Conservation (phyloP, 2,888 invertebrate genomes). For the Formica aserva region DNA sequence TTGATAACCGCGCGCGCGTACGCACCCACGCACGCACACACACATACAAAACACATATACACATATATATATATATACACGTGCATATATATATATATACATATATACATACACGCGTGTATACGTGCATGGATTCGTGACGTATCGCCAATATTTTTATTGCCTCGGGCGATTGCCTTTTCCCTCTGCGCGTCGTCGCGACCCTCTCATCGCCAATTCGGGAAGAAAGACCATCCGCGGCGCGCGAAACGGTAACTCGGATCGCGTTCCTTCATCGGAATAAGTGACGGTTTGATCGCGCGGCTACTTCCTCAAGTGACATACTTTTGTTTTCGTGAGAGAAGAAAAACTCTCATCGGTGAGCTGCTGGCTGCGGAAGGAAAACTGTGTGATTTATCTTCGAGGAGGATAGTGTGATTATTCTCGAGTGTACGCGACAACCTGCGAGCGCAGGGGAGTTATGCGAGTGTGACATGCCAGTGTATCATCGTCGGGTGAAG, state of each 20-base stretch:
- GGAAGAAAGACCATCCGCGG: conserved; percentile 6
- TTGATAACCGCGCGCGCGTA: conserved; percentile 45
- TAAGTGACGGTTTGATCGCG: conserved; percentile 45
- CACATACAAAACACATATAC: conserved; percentile 26
- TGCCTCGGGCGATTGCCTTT: conserved; percentile 4
- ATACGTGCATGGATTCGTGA: conserved; percentile 40
- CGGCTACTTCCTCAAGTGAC: conserved; percentile 69
- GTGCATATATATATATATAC: conserved; percentile 17
- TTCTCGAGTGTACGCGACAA: conserved; percentile 34
- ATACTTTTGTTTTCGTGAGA: conserved; percentile 68
- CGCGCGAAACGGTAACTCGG: conserved; percentile 32
- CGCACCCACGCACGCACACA: conserved; percentile 35
- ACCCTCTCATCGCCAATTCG: background rate
- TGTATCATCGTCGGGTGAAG: conserved; percentile 56
- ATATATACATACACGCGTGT: conserved; percentile 31
- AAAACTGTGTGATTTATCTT: conserved; percentile 26
- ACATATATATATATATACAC: conserved; percentile 12
- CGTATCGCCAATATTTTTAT: conserved; percentile 31
- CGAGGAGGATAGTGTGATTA: conserved; percentile 35
- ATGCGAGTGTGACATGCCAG: conserved; percentile 60
- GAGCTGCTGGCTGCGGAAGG: background rate
- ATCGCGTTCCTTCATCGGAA: background rate
- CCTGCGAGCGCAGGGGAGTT: conserved; percentile 23
- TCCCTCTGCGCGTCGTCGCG: background rate
- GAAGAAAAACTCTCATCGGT: conserved; percentile 58